A percentile compares a stretch with the other conserved stretches of the same genome.
These are phyloP conservation scores for Hyalella azteca DNA, from an alignment of 2,888 invertebrate species.

Conservation along the genomic window DNA sequence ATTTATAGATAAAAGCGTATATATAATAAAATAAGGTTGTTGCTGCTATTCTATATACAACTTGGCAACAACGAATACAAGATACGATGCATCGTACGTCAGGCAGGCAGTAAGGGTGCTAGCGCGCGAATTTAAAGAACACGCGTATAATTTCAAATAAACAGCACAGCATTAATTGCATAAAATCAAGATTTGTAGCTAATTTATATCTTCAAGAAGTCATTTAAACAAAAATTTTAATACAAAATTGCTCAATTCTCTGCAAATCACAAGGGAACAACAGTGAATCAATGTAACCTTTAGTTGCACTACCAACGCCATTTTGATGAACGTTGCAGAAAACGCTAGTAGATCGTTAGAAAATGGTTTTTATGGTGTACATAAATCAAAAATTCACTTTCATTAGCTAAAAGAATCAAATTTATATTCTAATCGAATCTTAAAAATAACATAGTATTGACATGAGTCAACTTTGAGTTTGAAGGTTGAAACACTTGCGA, in stretches of 20 bases:
- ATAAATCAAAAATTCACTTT: too few species aligned
- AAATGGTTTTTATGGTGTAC: background rate
- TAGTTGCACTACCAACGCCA: constrained; percentile 1
- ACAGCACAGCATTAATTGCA: background rate
- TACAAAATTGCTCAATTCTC: background rate
- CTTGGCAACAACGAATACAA: background rate
- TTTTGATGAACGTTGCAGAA: background rate
- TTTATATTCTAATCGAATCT: background rate
- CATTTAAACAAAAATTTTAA: background rate
- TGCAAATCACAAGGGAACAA: background rate
- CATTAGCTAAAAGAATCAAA: too few species aligned
- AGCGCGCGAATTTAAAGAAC: constrained; percentile 27
- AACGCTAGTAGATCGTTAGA: background rate
- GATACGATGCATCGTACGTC: background rate
- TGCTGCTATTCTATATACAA: too few species aligned
- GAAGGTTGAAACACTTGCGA: background rate
- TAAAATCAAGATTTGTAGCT: background rate
- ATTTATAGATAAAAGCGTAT: background rate
- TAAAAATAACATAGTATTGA: background rate
- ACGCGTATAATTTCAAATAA: background rate
- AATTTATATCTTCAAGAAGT: background rate
- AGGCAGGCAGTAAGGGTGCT: background rate
- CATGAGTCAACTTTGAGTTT: constrained; percentile 8
- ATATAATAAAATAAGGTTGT: too few species aligned
- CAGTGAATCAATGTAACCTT: background rate